These are phyloP conservation scores for Spodoptera litura DNA, from an alignment of 1,140 invertebrate genomes.

Conservation along the genomic window DNA sequence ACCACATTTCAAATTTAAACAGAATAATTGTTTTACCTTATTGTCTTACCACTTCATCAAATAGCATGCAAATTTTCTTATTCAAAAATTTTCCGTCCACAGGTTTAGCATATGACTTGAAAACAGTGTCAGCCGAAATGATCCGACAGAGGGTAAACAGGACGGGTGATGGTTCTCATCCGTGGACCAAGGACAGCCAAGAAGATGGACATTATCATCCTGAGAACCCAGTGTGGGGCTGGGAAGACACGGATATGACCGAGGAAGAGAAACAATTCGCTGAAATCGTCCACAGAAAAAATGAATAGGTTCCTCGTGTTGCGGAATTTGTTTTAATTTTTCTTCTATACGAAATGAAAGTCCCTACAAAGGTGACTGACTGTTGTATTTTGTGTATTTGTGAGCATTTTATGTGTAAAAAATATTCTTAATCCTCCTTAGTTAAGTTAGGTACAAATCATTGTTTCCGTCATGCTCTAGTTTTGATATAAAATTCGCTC, in stretches of 20 bases:
- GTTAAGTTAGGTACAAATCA: constrained; percentile 1
- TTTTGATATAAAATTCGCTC: not conserved
- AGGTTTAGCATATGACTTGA: constrained; percentile 91
- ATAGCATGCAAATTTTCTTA: too few species aligned
- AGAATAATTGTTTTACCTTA: too few species aligned
- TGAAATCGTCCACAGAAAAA: constrained; percentile 74
- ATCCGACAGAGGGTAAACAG: constrained; percentile 87
- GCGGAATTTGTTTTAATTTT: constrained; percentile 30
- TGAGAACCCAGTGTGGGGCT: constrained; percentile 84
- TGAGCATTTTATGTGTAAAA: constrained; percentile 12
- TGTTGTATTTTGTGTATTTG: constrained; percentile 8
- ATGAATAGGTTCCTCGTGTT: constrained; percentile 52
- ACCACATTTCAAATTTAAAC: too few species aligned
- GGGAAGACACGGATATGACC: constrained; percentile 83
- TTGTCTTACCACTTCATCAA: too few species aligned
- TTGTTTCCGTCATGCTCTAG: not conserved
- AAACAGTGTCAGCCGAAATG: constrained; percentile 90
- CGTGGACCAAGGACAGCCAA: constrained; percentile 72
- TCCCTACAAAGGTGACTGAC: constrained; percentile 18
- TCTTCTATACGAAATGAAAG: constrained; percentile 28
- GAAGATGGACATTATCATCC: constrained; percentile 75
- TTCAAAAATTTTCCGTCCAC: constrained; percentile 67
- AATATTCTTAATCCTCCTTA: not conserved
- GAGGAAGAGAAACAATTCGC: constrained; percentile 79
- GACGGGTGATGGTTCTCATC: constrained; percentile 90